A percentile compares a stretch with the other conserved stretches of the same genome.
Evolutionary conservation across 2,113 vertebrate genomes (phyloP).

Genomic region (Petaurus breviceps): DNA sequence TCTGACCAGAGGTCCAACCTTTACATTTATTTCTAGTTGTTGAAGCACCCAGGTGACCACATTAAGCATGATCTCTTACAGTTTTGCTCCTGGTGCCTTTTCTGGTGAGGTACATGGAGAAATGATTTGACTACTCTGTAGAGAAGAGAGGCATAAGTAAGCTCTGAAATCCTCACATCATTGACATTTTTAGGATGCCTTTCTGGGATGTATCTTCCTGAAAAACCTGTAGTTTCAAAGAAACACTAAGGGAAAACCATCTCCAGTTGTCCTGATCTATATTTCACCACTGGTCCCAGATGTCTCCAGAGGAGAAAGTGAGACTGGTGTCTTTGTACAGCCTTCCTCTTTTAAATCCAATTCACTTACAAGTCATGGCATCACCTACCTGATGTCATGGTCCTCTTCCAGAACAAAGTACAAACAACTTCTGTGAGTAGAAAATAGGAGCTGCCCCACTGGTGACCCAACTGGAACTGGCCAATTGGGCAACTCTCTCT

Average conservation of each 20-base stretch:
- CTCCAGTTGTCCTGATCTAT: too few species aligned
- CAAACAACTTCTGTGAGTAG: too few species aligned
- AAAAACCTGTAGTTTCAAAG: neutral
- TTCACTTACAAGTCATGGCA: too few species aligned
- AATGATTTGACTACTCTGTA: neutral
- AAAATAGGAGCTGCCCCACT: too few species aligned
- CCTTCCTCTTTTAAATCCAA: too few species aligned
- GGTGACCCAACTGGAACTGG: too few species aligned
- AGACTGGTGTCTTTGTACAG: too few species aligned
- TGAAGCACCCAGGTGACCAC: neutral
- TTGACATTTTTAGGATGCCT: neutral
- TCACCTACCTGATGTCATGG: too few species aligned
- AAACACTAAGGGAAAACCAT: neutral
- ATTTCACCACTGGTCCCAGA: too few species aligned
- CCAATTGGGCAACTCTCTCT: too few species aligned
- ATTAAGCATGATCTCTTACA: neutral
- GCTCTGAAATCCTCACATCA: neutral
- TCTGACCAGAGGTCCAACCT: neutral
- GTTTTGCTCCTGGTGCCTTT: neutral
- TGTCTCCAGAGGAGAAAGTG: too few species aligned
- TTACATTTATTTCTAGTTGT: neutral
- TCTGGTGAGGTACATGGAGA: neutral
- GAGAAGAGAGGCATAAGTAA: neutral
- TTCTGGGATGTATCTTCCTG: neutral
- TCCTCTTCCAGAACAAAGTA: too few species aligned